phyloP scores from a whole-genome alignment of 1,140 invertebrate genomes.

The Drosophila guanche region DNA sequence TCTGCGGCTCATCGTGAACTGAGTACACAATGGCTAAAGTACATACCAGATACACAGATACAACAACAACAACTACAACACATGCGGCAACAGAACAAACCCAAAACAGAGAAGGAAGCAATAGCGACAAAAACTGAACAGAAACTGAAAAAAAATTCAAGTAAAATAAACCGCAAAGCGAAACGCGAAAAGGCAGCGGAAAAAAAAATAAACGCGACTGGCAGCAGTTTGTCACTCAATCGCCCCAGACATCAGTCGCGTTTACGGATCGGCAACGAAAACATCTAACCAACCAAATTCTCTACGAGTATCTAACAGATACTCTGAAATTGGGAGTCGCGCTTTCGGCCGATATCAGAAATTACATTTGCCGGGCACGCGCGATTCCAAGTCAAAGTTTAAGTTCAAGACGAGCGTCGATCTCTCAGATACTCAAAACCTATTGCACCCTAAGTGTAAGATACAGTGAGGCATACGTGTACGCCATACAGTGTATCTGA shows the following conservation, averaged over 20 bases:
- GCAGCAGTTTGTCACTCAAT: conserved; percentile 80
- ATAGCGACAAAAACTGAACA: conserved; percentile 5
- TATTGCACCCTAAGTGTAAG: conserved; percentile 8
- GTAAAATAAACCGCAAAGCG: conserved; percentile 71
- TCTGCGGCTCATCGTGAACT: conserved; percentile 66
- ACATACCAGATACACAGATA: conserved; percentile 61
- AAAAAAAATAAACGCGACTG: conserved; percentile 61
- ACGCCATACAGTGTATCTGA: no score
- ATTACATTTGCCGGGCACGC: conserved; percentile 53
- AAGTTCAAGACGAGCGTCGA: conserved; percentile 45
- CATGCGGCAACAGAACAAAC: conserved; percentile 13
- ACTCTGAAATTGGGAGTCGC: conserved; percentile 41
- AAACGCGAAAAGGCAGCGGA: conserved; percentile 62
- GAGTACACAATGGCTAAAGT: conserved; percentile 80
- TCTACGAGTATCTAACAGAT: conserved; percentile 54
- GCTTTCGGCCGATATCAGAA: background rate
- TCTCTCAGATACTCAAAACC: conserved; percentile 19
- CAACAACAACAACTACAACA: conserved; percentile 33
- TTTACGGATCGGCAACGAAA: conserved; percentile 45
- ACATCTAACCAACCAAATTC: conserved; percentile 22
- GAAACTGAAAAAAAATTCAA: conserved; percentile 36
- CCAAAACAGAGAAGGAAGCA: conserved; percentile 19
- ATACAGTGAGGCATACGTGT: no score
- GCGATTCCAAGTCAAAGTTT: conserved; percentile 39
- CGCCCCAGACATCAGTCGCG: conserved; percentile 74